phyloP scores from a whole-genome alignment of 2,113 vertebrate genomes.

The Onychorhynchus coronatus region DNA sequence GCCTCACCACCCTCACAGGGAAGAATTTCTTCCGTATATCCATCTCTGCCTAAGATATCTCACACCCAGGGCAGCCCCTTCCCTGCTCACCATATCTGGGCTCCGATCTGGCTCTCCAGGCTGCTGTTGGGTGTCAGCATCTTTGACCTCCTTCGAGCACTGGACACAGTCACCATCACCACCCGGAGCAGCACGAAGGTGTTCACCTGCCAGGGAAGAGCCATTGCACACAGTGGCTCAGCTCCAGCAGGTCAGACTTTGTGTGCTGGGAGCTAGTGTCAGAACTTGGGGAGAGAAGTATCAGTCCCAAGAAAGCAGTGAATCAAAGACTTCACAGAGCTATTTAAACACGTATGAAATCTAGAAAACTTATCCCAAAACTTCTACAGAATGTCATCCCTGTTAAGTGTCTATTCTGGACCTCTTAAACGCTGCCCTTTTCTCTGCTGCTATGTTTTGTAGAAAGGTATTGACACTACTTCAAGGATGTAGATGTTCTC shows the following conservation, averaged over 20 bases:
- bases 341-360: too few relatives aligned
- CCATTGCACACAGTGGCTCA: background rate
- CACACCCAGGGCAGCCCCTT: background rate
- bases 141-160: slow-evolving; percentile 76
- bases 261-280: background rate
- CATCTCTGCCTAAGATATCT: accelerated
- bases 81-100: slow-evolving; percentile 85
- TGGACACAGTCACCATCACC: slow-evolving; percentile 87
- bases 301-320: background rate
- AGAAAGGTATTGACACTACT: background rate
- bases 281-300: background rate
- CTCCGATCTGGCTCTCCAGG: slow-evolving; percentile 78
- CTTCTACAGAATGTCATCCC: background rate
- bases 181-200: slow-evolving; percentile 84
- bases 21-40: accelerated
- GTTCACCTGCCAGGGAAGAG: slow-evolving; percentile 79
- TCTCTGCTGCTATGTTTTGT: background rate
- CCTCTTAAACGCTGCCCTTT: background rate
- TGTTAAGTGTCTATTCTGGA: background rate
- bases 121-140: slow-evolving; percentile 86
- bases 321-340: background rate
- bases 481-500: background rate
- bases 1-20: background rate
- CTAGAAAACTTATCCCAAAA: background rate
- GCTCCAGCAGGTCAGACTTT: background rate